phyloP scores from a whole-genome alignment of 2,888 invertebrate genomes.

The Amphimallon solstitiale region DNA sequence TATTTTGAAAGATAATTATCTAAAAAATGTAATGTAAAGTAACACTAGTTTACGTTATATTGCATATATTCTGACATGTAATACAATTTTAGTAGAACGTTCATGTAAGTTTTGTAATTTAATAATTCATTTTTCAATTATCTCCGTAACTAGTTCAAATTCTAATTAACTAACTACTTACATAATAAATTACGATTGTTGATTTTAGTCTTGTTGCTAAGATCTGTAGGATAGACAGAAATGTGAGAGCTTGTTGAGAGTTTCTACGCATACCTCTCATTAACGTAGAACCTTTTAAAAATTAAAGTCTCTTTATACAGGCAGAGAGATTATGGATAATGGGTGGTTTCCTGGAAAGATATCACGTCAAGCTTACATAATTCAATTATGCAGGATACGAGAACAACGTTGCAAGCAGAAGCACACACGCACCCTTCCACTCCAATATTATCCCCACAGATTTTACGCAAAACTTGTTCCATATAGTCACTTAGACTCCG shows the following conservation, averaged over 20 bases:
- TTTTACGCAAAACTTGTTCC: constrained; percentile 29
- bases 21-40: no score
- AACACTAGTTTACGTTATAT: no score
- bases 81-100: no score
- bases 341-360: constrained; percentile 24
- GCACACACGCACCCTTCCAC: constrained; percentile 18
- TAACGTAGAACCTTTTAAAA: constrained; percentile 27
- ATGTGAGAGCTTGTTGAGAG: neutral
- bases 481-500: constrained; percentile 10
- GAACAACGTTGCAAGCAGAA: constrained; percentile 2
- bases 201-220: no score
- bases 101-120: no score
- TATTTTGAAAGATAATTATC: no score
- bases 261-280: neutral
- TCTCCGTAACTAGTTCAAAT: no score
- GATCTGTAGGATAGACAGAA: no score
- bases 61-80: no score
- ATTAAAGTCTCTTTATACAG: constrained; percentile 14
- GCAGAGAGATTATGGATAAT: neutral
- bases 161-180: no score
- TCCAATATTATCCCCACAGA: constrained; percentile 24
- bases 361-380: constrained; percentile 29
- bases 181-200: no score
- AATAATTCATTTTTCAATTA: no score
- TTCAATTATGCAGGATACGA: constrained; percentile 27